A percentile compares a stretch with the other conserved stretches of the same genome.
These are phyloP conservation scores for Ridgeia piscesae DNA, from an alignment of 1,140 invertebrate genomes.

Conservation along the genomic window DNA sequence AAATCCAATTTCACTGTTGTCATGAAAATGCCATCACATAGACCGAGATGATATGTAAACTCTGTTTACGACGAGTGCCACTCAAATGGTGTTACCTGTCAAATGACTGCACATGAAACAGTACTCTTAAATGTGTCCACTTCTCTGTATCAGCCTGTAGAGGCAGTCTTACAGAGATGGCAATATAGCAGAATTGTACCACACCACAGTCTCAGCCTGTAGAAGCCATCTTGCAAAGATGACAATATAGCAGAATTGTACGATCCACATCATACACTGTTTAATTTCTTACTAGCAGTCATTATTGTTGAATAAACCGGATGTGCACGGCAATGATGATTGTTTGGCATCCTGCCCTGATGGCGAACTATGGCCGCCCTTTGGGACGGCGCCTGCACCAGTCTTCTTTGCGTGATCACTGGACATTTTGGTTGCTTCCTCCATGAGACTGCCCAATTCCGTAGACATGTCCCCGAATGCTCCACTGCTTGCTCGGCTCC, in stretches of 20 bases:
- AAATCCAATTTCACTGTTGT: background rate
- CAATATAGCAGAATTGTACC: background rate
- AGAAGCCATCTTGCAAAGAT: background rate
- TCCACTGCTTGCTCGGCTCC: background rate
- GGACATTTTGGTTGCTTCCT: background rate
- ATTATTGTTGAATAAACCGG: background rate
- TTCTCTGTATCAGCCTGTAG: background rate
- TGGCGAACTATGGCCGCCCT: background rate
- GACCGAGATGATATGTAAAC: background rate
- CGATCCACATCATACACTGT: background rate
- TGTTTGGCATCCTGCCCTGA: background rate
- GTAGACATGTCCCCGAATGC: background rate
- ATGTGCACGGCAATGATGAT: background rate
- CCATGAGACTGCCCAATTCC: background rate
- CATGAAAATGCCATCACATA: background rate
- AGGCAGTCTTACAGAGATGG: background rate
- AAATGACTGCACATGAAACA: background rate
- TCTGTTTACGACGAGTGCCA: no score
- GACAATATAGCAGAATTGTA: background rate
- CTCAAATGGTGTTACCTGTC: no score
- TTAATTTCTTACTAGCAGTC: background rate
- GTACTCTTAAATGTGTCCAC: background rate
- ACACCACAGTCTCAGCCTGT: no score
- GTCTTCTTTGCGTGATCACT: background rate
- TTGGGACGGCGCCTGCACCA: background rate